Base-by-base conservation (phyloP, 2,888 invertebrate genomes). In the Tuta absoluta region DNA sequence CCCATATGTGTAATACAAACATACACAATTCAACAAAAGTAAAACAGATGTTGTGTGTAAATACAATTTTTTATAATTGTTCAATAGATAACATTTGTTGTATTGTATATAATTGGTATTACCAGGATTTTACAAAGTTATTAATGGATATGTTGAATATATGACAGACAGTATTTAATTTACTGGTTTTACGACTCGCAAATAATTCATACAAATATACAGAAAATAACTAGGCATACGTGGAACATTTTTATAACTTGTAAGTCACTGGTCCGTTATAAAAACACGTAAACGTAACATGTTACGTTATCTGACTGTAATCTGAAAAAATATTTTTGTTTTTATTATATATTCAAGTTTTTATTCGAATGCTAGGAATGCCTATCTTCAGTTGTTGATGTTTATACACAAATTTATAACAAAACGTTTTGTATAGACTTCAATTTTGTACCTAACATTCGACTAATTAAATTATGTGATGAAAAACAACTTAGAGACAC, bases 181-280 rank as follows among this genome's bases (percentile, higher is more conserved):
- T 2, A 23, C 1, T 51, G 23, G 4, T 12, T 21, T 11, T 51
- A 19, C 21, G 11, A 21, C 23, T 21, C 23, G 19, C 3, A 8
- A 23, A 12, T 2, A 11, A 12, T 48, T 4, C 10, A 21, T 23
- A 51, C 14, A 41, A 38, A n/a, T 1, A n/a, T 64, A 66, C 62
- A 23, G 49, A 60, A 62, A 63, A 67, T 62, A 63, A 66, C 63
- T 65, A 59, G 66, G 64, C 68, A 69, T 70, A 71, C 69, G 66
- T 70, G 17, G 71, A n/a, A n/a, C n/a, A n/a, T 65, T 70, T 68
- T 71, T 71, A 67, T 71, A 75, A 68, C 76, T 38, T 59, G 61
- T 71, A 78, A 76, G 75, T 78, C 78, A 78, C 79, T 75, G 76
- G 76, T 76, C 75, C 71, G 56, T 65, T 80, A 69, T 77, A 78